A percentile compares a stretch with the other conserved stretches of the same genome.
Conservation (phyloP, 2,888 invertebrate species). For the Rhagonycha lutea region DNA sequence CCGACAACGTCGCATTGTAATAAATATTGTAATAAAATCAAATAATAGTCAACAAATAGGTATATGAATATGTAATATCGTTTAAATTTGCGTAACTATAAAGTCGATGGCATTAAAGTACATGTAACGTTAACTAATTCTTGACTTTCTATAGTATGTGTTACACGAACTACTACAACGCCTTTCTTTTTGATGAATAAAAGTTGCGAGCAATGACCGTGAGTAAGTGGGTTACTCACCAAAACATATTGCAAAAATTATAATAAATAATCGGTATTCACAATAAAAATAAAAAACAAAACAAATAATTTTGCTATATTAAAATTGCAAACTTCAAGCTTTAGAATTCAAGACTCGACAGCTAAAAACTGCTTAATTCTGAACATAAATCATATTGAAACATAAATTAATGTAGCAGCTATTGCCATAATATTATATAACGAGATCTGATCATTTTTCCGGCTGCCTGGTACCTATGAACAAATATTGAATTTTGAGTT, state of each 20-base stretch:
- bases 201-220: conserved; percentile 41
- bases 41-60: not conserved
- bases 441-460: not conserved
- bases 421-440: not conserved
- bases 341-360: not conserved
- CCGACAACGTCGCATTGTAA: too few relatives aligned
- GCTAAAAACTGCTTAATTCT: not conserved
- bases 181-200: conserved; percentile 38
- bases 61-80: not conserved
- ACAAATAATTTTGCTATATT: not conserved
- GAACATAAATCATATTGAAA: not conserved
- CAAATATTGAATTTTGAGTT: too few relatives aligned
- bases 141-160: conserved; percentile 29
- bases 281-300: not conserved
- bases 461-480: not conserved
- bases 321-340: not conserved
- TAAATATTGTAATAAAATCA: not conserved
- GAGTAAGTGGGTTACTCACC: conserved; percentile 39
- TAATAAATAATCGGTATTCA: conserved; percentile 5
- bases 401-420: not conserved
- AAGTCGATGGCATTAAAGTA: conserved; percentile 10
- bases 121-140: conserved; percentile 36
- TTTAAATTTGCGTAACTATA: conserved; percentile 12
- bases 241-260: conserved; percentile 27
- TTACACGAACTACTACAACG: conserved; percentile 33